Conservation (phyloP, 2,888 invertebrate genomes). For the Oithona nana region DNA sequence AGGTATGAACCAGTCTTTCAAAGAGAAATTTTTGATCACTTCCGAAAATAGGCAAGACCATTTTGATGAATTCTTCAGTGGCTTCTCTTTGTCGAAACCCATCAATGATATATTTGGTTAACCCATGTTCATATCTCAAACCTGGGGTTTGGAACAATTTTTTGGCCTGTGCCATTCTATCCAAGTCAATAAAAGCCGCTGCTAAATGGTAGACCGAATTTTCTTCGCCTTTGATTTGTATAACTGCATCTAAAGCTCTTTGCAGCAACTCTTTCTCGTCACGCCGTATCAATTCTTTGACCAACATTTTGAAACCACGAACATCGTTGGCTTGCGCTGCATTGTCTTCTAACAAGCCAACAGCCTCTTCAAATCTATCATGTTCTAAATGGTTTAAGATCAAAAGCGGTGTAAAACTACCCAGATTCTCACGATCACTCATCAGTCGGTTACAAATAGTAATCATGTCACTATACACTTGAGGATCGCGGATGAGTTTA, state of each 20-base stretch:
- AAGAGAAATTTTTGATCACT: conserved; percentile 4
- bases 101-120: background rate
- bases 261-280: conserved; percentile 2
- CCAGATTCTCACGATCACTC: too few species aligned
- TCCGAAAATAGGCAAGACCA: background rate
- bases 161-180: background rate
- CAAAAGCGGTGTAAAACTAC: too few species aligned
- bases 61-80: background rate
- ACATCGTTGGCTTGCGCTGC: background rate
- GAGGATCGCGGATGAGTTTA: too few species aligned
- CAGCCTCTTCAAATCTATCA: background rate
- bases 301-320: background rate
- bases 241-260: conserved; percentile 1
- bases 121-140: background rate
- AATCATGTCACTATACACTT: too few species aligned
- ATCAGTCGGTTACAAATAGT: too few species aligned
- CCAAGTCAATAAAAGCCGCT: background rate
- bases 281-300: background rate
- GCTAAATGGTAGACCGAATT: conserved; percentile 1
- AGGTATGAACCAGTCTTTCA: background rate
- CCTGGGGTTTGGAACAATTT: conserved; percentile 11
- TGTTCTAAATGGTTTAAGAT: too few species aligned
- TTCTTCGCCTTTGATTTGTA: conserved; percentile 1
- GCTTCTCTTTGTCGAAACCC: background rate
- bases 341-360: background rate